Evolutionary conservation across 64 coral and sea anemone genomes (phyloP).

Genomic region (Pocillopora damicornis): DNA sequence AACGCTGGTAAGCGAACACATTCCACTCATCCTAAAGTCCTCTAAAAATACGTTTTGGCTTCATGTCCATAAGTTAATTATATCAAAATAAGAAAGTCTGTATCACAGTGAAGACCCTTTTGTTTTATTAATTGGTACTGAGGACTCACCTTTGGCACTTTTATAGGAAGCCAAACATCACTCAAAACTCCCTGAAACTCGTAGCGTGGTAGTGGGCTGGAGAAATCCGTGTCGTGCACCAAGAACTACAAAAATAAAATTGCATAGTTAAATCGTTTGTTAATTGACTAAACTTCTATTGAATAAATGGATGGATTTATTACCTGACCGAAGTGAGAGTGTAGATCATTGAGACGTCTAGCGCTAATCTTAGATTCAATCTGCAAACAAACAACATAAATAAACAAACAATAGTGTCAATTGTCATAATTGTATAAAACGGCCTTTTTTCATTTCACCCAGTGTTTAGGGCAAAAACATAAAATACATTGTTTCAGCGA

Average conservation of each 20-base stretch:
- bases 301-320: neutral
- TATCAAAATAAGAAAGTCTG: neutral
- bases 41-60: too few relatives aligned
- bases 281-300: neutral
- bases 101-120: neutral
- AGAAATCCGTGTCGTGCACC: conserved; percentile 72
- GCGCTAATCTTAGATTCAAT: conserved; percentile 65
- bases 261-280: neutral
- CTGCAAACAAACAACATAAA: conserved; percentile 26
- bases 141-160: conserved; percentile 72
- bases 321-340: conserved; percentile 93
- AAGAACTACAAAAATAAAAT: conserved; percentile 33
- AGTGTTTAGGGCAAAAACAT: too few relatives aligned
- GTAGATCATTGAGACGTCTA: conserved; percentile 75
- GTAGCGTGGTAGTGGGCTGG: conserved; percentile 78
- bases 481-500: too few relatives aligned
- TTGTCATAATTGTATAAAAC: too few relatives aligned
- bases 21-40: too few relatives aligned
- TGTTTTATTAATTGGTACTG: neutral
- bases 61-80: too few relatives aligned
- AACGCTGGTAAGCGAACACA: too few relatives aligned
- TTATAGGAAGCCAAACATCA: conserved; percentile 82
- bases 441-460: too few relatives aligned
- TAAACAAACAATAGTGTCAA: neutral
- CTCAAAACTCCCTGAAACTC: conserved; percentile 78